phyloP scores from a whole-genome alignment of 1,140 invertebrate species.

The Ceratina japonica region DNA sequence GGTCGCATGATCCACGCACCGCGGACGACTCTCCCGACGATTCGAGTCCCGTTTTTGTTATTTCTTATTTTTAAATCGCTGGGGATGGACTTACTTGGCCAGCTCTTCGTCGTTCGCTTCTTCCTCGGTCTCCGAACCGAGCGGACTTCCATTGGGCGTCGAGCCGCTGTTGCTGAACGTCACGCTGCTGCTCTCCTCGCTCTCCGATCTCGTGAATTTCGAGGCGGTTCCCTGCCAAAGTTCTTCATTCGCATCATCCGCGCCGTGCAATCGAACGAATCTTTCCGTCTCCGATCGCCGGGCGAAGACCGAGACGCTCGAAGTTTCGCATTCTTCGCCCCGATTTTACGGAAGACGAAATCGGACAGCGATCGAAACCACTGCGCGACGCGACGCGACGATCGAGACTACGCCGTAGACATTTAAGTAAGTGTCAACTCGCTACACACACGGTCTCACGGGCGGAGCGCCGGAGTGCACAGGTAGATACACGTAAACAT shows the following conservation, averaged over 20 bases:
- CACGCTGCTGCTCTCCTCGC: constrained; percentile 73
- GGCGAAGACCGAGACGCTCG: too few species aligned
- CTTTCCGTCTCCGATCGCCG: too few species aligned
- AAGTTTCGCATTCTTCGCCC: too few species aligned
- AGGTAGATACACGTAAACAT: constrained; percentile 38
- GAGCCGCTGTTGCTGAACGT: constrained; percentile 79
- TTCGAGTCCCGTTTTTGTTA: background rate
- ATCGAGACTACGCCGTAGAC: too few species aligned
- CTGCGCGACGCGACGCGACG: too few species aligned
- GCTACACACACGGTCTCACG: too few species aligned
- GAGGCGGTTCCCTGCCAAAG: constrained; percentile 58
- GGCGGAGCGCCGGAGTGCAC: background rate
- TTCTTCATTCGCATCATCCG: background rate
- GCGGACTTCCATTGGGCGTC: constrained; percentile 76
- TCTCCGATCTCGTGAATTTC: constrained; percentile 72
- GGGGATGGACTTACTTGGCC: constrained; percentile 70
- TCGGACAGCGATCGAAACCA: too few species aligned
- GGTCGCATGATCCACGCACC: constrained; percentile 45
- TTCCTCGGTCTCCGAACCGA: constrained; percentile 77
- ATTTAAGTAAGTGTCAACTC: too few species aligned
- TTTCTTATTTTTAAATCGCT: background rate
- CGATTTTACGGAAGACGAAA: too few species aligned
- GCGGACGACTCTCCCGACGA: constrained; percentile 10
- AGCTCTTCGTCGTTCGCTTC: constrained; percentile 75
- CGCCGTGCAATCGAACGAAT: too few species aligned